Base-by-base conservation (phyloP, 1,140 invertebrate species). In the Drosophila jambulina region DNA sequence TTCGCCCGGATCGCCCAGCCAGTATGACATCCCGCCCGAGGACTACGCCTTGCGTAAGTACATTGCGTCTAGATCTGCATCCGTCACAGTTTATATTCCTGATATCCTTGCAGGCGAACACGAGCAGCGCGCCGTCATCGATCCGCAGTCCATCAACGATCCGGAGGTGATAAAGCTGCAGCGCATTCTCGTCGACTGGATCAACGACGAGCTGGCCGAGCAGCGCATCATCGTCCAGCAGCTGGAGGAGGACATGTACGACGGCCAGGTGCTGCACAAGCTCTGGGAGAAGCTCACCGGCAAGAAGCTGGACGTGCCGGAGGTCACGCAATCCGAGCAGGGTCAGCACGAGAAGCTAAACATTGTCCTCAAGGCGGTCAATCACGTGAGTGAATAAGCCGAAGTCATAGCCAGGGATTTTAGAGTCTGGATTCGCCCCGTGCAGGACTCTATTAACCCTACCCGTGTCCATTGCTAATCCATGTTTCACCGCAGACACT, bases 311-410 rank as follows among this genome's bases (percentile, higher is more conserved):
- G 98, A 99, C 94, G 98, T 99, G 2, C 98, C 98, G 4, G 99
- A 99, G 95, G 99, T 99, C 3, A 99, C 98, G 3, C 99, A 99
- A 93, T 99, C 98, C 17, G 98, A 99, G 93, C 98, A 99, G 93
- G 98, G 98, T 0, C 99, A 99, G 93, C 96, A 97, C 78, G 97
- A 99, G 91, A 99, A 99, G 93, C 93, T 99, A 15, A 94, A 96
- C 61, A 96, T 98, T 53, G 98, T 99, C 42, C 93, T 99, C 23
- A 96, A 96, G 69, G 95, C 96, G 32, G 96, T 97, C 2, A 98
- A 98, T 93, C 95, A 95, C 81, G 96, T 96, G 67, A 83, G 93
- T 91, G 65, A 7, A 10, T 15, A 17, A 23, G 19, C 27, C 12
- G 7, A 46, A 23, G 19, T 12, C 42, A 10, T 21, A 9, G 40